Base-by-base conservation (phyloP, 1,140 invertebrate genomes). In the Bombus consobrinus region DNA sequence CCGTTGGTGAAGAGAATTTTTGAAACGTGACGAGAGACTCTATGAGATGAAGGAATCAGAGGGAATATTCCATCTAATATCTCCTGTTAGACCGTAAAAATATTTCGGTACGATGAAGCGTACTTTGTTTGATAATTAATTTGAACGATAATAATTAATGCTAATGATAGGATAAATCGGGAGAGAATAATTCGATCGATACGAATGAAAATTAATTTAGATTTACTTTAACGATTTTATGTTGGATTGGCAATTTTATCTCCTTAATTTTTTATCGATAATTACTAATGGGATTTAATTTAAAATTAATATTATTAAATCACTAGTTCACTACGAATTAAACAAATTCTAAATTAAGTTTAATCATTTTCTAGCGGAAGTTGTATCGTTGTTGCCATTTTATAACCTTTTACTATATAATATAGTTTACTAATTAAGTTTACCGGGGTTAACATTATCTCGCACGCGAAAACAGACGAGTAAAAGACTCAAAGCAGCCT, bases 1-100 rank as follows among this genome's bases (percentile, higher is more conserved):
- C 13, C 39, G 8, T 10, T 32, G 25, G 28, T 1, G 13, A 71
- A 71, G 37, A 28, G 69, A 71, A 71, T 71, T 71, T 71, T 71
- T 71, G 69, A 41, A 71, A 71, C 69, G 69, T 28, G 69, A 71
- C 25, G 69, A 39, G 37, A 41, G 69, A 71, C 4, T 71, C 69
- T 41, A 41, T n/a, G 37, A 41, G 39, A 41, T 4, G 25, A 1
- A 41, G 39, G 2, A 39, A 28, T 15, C 39, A 71, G 37, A 41
- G 28, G 25, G 6, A 41, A 71, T 71, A 41, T 28, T 2, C 1
- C 12, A 62, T n/a, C 59, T 62, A 62, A 62, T 62, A 13, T 13
- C 59, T 62, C 1, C 28, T 2, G 28, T 5, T 62, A 62, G 0
- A 2, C 28, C 5, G 10, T 12, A 62, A 2, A 5, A 62, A 13